A percentile compares a stretch with the other conserved stretches of the same genome.
Conservation (phyloP, 2,888 invertebrate genomes). For the Drosophila putrida region DNA sequence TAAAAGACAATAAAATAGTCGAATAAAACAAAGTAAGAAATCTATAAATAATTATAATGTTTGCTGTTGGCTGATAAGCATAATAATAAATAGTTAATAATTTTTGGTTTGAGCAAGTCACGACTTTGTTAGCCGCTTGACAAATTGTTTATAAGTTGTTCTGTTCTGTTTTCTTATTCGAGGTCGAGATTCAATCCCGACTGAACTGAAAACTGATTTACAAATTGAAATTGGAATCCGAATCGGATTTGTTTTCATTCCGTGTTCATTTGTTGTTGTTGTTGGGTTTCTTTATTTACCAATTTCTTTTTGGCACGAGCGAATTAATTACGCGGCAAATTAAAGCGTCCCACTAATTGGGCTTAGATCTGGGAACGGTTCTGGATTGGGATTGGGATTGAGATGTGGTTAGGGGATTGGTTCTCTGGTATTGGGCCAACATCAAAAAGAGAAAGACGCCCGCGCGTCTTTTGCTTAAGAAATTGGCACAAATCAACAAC, state of each 20-base stretch:
- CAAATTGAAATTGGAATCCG: conserved; percentile 46
- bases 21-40: conserved; percentile 9
- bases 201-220: conserved; percentile 51
- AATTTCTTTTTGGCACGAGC: conserved; percentile 43
- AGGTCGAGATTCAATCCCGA: conserved; percentile 22
- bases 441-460: conserved; percentile 54
- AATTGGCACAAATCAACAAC: conserved; percentile 52
- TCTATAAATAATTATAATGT: conserved; percentile 48
- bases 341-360: conserved; percentile 54
- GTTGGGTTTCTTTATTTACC: conserved; percentile 29
- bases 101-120: conserved; percentile 56
- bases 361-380: conserved; percentile 30
- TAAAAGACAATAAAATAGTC: conserved; percentile 2
- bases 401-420: conserved; percentile 39
- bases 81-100: conserved; percentile 43
- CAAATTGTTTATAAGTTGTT: conserved; percentile 52
- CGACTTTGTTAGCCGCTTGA: conserved; percentile 62
- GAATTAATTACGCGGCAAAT: conserved; percentile 46
- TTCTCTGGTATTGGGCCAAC: conserved; percentile 34
- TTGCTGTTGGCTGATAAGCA: conserved; percentile 48
- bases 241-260: conserved; percentile 11
- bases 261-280: background rate
- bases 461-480: conserved; percentile 22
- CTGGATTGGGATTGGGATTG: background rate
- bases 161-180: conserved; percentile 18